These are phyloP conservation scores for Philotrypesis tridentata DNA, from an alignment of 1,140 invertebrate genomes.

Conservation along the genomic window DNA sequence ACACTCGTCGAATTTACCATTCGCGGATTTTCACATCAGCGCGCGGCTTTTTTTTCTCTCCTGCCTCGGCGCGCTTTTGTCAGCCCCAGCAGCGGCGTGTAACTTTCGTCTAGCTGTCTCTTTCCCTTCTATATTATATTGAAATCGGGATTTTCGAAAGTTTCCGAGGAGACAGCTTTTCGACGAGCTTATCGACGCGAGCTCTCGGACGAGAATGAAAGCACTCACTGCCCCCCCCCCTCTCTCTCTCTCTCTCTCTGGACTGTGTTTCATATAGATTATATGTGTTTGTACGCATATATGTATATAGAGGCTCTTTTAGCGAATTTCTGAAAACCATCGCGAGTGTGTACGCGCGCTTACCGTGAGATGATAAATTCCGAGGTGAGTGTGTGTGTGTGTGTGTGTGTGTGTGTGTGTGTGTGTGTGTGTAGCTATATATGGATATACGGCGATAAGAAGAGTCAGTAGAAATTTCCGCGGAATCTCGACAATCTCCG, in stretches of 20 bases:
- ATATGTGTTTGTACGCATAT: not conserved
- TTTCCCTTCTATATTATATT: not conserved
- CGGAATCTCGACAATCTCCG: conserved; percentile 33
- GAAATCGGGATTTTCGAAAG: not conserved
- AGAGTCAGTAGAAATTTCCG: conserved; percentile 9
- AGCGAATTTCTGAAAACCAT: not conserved
- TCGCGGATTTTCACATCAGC: conserved; percentile 38
- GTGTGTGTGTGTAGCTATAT: too few relatives aligned
- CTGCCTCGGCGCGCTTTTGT: not conserved
- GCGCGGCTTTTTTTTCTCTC: conserved; percentile 11
- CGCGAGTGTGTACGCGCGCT: too few relatives aligned
- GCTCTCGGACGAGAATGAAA: not conserved
- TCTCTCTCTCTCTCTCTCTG: too few relatives aligned
- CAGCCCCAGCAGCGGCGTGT: not conserved
- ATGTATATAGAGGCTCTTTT: not conserved
- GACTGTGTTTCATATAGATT: not conserved
- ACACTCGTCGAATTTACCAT: conserved; percentile 32
- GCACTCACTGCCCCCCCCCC: too few relatives aligned
- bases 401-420: too few relatives aligned
- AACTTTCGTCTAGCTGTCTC: not conserved
- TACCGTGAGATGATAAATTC: conserved; percentile 14
- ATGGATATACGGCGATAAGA: conserved; percentile 23
- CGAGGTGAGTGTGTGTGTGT: not conserved
- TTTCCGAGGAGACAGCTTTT: not conserved
- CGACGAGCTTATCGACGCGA: not conserved